Evolutionary conservation across 1,140 invertebrate species (phyloP).

Genomic region (Hycleus phaleratus): DNA sequence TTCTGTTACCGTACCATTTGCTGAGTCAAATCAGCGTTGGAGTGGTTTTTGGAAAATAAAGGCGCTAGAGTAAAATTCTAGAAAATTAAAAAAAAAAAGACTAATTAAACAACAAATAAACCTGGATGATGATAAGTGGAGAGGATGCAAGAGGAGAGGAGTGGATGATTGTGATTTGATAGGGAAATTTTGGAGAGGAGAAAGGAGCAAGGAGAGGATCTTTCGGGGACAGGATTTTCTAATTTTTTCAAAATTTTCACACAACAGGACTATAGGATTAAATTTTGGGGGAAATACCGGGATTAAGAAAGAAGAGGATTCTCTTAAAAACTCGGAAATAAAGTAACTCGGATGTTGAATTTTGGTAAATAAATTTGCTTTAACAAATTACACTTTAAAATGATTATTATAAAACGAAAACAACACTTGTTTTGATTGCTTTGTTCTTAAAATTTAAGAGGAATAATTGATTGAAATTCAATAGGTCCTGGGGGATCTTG

Average conservation of each 20-base stretch:
- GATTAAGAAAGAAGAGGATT: no score
- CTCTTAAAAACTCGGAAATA: not conserved
- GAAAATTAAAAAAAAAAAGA: slow-evolving; percentile 10
- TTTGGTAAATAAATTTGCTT: not conserved
- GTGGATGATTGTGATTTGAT: slow-evolving; percentile 13
- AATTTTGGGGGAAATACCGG: no score
- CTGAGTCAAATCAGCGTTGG: slow-evolving; percentile 14
- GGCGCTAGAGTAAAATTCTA: not conserved
- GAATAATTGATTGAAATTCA: not conserved
- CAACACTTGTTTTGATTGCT: not conserved
- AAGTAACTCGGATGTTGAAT: not conserved
- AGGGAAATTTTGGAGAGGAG: not conserved
- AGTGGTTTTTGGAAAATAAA: slow-evolving; percentile 17
- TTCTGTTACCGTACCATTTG: slow-evolving; percentile 15
- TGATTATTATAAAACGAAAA: not conserved
- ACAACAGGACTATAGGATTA: no score
- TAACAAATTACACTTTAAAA: not conserved
- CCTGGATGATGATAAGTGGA: not conserved
- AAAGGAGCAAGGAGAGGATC: slow-evolving; percentile 11
- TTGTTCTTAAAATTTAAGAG: not conserved
- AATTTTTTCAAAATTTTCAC: no score
- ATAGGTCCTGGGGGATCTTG: no score
- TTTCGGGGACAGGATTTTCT: not conserved
- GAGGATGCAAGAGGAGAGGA: slow-evolving; percentile 14
- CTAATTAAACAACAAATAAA: not conserved